Conservation (phyloP, 2,888 invertebrate species). For the Unio delphinus region DNA sequence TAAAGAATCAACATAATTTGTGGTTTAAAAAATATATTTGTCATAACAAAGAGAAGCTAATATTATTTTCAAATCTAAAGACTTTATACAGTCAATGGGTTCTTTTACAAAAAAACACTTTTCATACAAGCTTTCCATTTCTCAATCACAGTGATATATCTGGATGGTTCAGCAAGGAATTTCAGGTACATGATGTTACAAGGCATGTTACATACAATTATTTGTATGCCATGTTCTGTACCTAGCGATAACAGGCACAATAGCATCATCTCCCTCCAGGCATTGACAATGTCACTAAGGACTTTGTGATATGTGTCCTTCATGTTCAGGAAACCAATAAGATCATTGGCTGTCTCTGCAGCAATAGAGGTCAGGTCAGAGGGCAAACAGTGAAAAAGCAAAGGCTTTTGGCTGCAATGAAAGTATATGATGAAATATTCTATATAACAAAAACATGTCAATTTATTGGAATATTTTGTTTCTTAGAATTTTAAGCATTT, state of each 20-base stretch:
- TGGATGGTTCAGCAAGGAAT: constrained; percentile 3
- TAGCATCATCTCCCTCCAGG: constrained; percentile 88
- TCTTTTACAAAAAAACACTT: not conserved
- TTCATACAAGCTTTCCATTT: not conserved
- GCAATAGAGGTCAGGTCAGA: constrained; percentile 77
- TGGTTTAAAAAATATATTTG: too few relatives aligned
- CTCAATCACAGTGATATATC: constrained; percentile 3
- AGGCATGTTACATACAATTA: constrained; percentile 10
- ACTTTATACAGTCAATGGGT: not conserved
- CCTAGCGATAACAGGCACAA: constrained; percentile 86
- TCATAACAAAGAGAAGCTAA: too few relatives aligned
- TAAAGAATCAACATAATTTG: too few relatives aligned
- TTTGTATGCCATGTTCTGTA: constrained; percentile 71
- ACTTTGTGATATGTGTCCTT: constrained; percentile 92
- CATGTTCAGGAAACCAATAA: constrained; percentile 87
- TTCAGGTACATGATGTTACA: constrained; percentile 2
- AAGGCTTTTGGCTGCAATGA: constrained; percentile 72
- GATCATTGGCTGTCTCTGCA: constrained; percentile 77
- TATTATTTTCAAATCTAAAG: too few relatives aligned
- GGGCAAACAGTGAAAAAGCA: constrained; percentile 91
- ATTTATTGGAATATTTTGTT: too few relatives aligned
- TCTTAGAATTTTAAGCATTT: too few relatives aligned
- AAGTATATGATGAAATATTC: constrained; percentile 70
- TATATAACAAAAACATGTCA: too few relatives aligned
- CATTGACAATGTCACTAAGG: constrained; percentile 87